Conservation (phyloP, 2,888 invertebrate species). For the Tenthredo scrophulariae region DNA sequence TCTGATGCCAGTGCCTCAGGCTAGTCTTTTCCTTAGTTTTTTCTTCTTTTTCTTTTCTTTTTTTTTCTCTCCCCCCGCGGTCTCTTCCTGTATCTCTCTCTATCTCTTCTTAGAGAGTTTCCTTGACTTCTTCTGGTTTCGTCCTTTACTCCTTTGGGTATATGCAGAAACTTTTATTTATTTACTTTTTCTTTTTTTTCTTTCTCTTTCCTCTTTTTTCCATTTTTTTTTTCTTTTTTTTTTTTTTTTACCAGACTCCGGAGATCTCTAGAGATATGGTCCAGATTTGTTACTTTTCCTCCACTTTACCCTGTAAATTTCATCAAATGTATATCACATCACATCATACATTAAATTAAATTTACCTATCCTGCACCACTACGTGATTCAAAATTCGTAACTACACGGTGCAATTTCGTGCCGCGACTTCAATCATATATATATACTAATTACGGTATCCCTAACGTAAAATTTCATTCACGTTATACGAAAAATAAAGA, state of each 20-base stretch:
- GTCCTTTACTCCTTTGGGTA: constrained; percentile 38
- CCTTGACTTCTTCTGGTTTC: constrained; percentile 20
- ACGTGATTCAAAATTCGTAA: neutral
- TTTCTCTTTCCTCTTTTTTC: neutral
- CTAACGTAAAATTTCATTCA: constrained; percentile 13
- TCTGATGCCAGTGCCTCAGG: constrained; percentile 48
- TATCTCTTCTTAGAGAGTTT: constrained; percentile 6
- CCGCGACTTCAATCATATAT: constrained; percentile 33
- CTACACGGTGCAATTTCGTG: constrained; percentile 12
- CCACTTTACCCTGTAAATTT: constrained; percentile 23
- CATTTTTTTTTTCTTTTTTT: neutral
- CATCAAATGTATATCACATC: constrained; percentile 30
- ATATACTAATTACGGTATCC: constrained; percentile 17
- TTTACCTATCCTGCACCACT: neutral
- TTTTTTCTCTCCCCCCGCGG: neutral
- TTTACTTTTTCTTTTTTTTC: constrained; percentile 9
- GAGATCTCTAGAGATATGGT: constrained; percentile 18
- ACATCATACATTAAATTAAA: neutral
- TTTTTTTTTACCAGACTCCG: neutral
- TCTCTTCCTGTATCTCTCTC: neutral
- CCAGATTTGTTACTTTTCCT: constrained; percentile 43
- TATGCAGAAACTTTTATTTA: constrained; percentile 45
- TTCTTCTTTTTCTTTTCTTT: neutral
- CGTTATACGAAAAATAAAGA: neutral
- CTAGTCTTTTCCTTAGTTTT: constrained; percentile 27